Evolutionary conservation across 2,113 vertebrate genomes (phyloP).

Genomic region (Triplophysa dalaica): DNA sequence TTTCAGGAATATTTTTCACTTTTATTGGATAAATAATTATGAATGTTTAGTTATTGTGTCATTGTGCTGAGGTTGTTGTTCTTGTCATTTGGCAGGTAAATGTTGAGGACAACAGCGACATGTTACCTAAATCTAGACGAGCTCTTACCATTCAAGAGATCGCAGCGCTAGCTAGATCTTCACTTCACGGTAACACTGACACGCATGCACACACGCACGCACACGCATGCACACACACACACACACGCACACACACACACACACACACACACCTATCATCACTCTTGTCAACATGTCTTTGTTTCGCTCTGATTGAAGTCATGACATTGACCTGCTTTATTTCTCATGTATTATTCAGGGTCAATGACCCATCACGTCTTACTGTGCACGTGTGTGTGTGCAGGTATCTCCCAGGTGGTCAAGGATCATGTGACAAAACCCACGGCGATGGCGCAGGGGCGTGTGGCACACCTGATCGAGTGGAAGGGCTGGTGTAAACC

Average conservation of each 20-base stretch:
- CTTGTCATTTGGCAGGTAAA: slow-evolving; percentile 81
- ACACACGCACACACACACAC: slow-evolving; percentile 17
- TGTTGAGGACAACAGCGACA: slow-evolving; percentile 94
- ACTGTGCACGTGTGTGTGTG: background rate
- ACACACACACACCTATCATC: background rate
- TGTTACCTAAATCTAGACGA: slow-evolving; percentile 98
- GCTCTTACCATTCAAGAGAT: slow-evolving; percentile 98
- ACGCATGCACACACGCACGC: too few relatives aligned
- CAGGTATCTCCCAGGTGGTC: slow-evolving; percentile 97
- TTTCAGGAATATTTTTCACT: too few relatives aligned
- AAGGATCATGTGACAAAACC: slow-evolving; percentile 99
- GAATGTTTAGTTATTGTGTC: too few relatives aligned
- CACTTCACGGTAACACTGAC: slow-evolving; percentile 73
- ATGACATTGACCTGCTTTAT: slow-evolving; percentile 3
- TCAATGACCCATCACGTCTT: background rate
- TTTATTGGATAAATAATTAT: too few relatives aligned
- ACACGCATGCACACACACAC: too few relatives aligned
- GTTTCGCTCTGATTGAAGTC: background rate
- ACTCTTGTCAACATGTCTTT: background rate
- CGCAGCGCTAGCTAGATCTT: slow-evolving; percentile 93
- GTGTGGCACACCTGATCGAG: slow-evolving; percentile 95
- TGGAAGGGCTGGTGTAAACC: slow-evolving; percentile 99
- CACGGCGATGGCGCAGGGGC: slow-evolving; percentile 96
- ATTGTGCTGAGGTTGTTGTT: background rate
- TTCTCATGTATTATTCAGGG: slow-evolving; percentile 2